Percentiles rank a stretch among this genome's conserved stretches.
phyloP scores from a whole-genome alignment of 2,113 vertebrate genomes.

The Python bivittatus region DNA sequence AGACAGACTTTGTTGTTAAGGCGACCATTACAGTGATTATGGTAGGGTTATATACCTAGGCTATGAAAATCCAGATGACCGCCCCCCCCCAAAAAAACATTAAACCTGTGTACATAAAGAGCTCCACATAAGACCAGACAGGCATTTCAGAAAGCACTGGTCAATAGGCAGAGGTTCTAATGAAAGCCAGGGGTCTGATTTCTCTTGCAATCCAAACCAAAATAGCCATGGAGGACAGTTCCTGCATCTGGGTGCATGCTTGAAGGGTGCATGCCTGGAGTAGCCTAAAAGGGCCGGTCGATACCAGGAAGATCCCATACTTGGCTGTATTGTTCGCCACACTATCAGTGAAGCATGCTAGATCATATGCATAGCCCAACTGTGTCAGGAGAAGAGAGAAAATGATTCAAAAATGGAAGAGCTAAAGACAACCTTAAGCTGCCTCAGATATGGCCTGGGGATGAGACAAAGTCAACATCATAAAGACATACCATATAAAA shows the following conservation, averaged over 20 bases:
- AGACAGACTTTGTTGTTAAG: neutral
- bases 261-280: neutral
- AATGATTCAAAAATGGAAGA: neutral
- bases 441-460: neutral
- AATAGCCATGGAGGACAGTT: neutral
- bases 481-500: neutral
- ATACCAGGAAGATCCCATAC: neutral
- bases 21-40: neutral
- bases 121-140: neutral
- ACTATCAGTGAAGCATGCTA: neutral
- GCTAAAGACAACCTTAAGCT: neutral
- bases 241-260: neutral
- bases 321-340: neutral
- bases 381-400: neutral
- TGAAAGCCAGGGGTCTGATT: neutral
- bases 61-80: neutral
- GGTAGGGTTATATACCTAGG: neutral
- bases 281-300: neutral
- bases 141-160: neutral
- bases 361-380: neutral
- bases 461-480: neutral
- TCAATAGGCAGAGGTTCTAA: neutral
- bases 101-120: neutral
- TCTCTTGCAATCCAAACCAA: neutral
- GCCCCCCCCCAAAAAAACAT: neutral